Conservation (phyloP, 2,797 vertebrate species). For the Epinephelus coioides region DNA sequence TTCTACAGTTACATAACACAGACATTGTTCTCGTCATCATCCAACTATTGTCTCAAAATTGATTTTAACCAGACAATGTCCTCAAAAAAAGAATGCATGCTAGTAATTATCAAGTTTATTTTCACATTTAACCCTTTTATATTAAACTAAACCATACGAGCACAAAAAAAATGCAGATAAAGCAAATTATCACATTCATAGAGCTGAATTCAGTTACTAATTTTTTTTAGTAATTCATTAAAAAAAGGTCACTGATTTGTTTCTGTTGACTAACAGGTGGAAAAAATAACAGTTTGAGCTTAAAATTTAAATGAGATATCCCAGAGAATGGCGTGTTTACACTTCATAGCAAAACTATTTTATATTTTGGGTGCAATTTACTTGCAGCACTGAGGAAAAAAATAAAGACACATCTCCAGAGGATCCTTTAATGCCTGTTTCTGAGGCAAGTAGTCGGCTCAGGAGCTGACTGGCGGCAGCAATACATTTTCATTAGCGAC, state of each 20-base stretch:
- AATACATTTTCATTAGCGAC: conserved; percentile 41
- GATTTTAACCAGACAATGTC: too few relatives aligned
- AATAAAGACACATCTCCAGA: not conserved
- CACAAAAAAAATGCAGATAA: not conserved
- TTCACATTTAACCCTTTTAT: too few relatives aligned
- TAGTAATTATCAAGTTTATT: too few relatives aligned
- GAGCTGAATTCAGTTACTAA: not conserved
- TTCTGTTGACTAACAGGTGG: not conserved
- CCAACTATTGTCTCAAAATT: too few relatives aligned
- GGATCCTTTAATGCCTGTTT: conserved; percentile 17
- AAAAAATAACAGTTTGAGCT: not conserved
- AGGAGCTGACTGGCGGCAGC: not conserved
- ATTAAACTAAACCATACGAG: too few relatives aligned
- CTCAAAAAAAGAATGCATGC: too few relatives aligned
- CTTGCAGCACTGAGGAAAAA: not conserved
- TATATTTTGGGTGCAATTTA: not conserved
- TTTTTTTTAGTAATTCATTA: not conserved
- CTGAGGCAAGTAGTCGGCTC: not conserved
- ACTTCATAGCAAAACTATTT: not conserved
- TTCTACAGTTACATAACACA: too few relatives aligned
- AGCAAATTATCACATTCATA: not conserved
- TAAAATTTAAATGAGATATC: not conserved
- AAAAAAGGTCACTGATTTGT: not conserved
- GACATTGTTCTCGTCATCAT: too few relatives aligned
- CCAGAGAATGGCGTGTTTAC: not conserved